These are phyloP conservation scores for Neuroscelio doddi DNA, from an alignment of 2,888 invertebrate species.

Conservation along the genomic window DNA sequence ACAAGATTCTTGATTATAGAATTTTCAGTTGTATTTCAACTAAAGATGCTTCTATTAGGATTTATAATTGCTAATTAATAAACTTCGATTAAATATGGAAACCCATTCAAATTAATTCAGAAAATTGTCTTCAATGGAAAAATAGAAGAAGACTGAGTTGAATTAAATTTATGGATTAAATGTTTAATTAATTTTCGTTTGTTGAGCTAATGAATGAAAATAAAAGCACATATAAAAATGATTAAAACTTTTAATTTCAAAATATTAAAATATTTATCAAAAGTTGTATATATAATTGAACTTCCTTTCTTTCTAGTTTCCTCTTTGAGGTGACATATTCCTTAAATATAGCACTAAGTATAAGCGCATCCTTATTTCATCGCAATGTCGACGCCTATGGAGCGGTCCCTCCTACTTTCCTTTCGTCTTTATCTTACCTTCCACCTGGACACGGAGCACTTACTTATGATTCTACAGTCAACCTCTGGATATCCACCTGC, in stretches of 20 bases:
- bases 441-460: constrained; percentile 52
- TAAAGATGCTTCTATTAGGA: too few relatives aligned
- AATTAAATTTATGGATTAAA: too few relatives aligned
- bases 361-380: constrained; percentile 36
- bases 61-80: too few relatives aligned
- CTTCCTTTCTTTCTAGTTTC: not conserved
- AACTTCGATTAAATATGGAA: too few relatives aligned
- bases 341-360: not conserved
- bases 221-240: too few relatives aligned
- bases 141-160: too few relatives aligned
- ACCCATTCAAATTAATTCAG: too few relatives aligned
- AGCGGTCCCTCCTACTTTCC: constrained; percentile 45
- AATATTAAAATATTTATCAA: not conserved
- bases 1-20: too few relatives aligned
- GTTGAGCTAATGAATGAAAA: too few relatives aligned
- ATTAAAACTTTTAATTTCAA: not conserved
- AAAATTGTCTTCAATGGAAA: too few relatives aligned
- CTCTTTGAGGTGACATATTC: not conserved
- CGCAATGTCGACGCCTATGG: constrained; percentile 34
- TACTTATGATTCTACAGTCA: constrained; percentile 65
- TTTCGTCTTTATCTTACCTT: constrained; percentile 39
- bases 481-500: constrained; percentile 71
- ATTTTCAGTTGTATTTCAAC: too few relatives aligned
- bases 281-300: not conserved
- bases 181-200: too few relatives aligned